These are phyloP conservation scores for Charaxes varanes DNA, from an alignment of 1,140 invertebrate genomes.

Conservation along the genomic window DNA sequence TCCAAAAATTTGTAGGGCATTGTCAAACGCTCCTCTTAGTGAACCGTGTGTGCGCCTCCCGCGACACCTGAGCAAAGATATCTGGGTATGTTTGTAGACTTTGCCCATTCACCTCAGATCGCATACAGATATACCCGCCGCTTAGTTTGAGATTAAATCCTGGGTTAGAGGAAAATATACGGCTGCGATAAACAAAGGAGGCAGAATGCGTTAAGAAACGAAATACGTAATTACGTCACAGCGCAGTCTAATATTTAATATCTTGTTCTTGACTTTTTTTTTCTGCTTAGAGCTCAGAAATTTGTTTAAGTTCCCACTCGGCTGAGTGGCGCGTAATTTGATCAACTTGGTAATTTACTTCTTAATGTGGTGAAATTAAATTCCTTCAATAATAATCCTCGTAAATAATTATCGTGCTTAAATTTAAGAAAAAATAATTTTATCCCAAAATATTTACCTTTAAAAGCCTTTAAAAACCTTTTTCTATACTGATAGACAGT, in stretches of 20 bases:
- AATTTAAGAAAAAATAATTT: no score
- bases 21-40: slow-evolving; percentile 8
- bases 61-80: slow-evolving; percentile 28
- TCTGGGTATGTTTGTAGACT: slow-evolving; percentile 27
- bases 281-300: slow-evolving; percentile 1
- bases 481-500: no score
- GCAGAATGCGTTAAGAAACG: slow-evolving; percentile 3
- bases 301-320: neutral
- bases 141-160: slow-evolving; percentile 35
- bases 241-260: slow-evolving; percentile 4
- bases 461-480: no score
- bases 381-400: no score
- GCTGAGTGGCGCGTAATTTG: slow-evolving; percentile 1
- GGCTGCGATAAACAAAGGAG: slow-evolving; percentile 1
- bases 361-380: no score
- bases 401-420: no score
- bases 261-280: slow-evolving; percentile 1
- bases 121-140: slow-evolving; percentile 41
- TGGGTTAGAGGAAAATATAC: slow-evolving; percentile 20
- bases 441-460: no score
- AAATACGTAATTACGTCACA: slow-evolving; percentile 5
- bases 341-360: slow-evolving; percentile 1
- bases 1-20: slow-evolving; percentile 6
- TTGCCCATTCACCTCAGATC: slow-evolving; percentile 38
- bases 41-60: slow-evolving; percentile 17